Base-by-base conservation (phyloP, 2,888 invertebrate species). In the Latheticus oryzae region DNA sequence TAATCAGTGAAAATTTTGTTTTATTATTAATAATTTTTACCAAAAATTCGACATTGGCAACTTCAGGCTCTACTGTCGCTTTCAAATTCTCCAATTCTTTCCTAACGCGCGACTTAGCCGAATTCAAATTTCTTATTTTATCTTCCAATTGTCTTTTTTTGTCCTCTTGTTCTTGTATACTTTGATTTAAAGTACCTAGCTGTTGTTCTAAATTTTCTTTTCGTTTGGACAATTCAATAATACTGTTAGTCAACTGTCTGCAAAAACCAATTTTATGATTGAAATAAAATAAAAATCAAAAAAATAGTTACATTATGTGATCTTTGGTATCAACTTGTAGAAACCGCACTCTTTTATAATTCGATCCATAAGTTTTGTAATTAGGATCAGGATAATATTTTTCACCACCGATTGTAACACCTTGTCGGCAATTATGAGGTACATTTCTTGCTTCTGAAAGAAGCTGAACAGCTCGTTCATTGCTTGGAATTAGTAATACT, bases 331-430 rank as follows among this genome's bases (percentile, higher is more conserved):
- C 87, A 33, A 87, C 84, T 77, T 90, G 88, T 67, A 91, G 82
- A 70, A 76, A 86, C 30, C 82, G 81, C 1, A 86, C 82, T 17
- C 74, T 73, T 0, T 77, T 73, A 17, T 83, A 83, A 37, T 75
- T 77, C 7, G 87, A 85, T 21, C 87, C 87, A 74, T 92, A 93
- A 67, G 86, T 84, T 69, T 87, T 85, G 78, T 91, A 93, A 74
- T 85, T 83, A 9, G 93, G 93, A 73, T 87, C 87, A 1, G 93
- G 92, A 73, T 80, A 85, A 78, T 87, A 90, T 71, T 84, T 84
- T 51, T 90, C 85, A 7, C 85, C 85, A 61, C 83, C 82, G 35
- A 85, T 79, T 1, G 91, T 90, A 45, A 91, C 80, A 2, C 88
- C 85, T 72, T 83, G 83, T 16, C 72, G 72, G 70, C 91, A 87